A percentile compares a stretch with the other conserved stretches of the same genome.
phyloP scores from a whole-genome alignment of 1,140 invertebrate genomes.

The Halesus radiatus region DNA sequence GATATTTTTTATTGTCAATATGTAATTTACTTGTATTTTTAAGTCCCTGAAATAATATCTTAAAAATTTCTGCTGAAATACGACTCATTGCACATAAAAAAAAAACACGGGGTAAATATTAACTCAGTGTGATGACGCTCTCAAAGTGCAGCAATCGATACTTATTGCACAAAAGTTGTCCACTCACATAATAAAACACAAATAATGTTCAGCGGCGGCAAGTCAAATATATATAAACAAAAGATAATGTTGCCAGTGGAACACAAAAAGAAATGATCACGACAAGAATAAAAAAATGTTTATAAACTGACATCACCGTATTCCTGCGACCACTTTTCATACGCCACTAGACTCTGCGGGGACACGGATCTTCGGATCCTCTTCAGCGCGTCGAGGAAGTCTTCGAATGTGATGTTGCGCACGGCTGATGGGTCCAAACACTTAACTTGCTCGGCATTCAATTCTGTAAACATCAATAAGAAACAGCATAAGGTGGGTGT shows the following conservation, averaged over 20 bases:
- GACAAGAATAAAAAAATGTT: slow-evolving; percentile 49
- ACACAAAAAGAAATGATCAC: too few relatives aligned
- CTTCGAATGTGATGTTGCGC: slow-evolving; percentile 87
- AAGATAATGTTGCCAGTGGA: background rate
- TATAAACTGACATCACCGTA: slow-evolving; percentile 90
- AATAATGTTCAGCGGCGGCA: background rate
- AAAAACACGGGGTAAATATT: too few relatives aligned
- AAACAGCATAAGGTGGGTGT: too few relatives aligned
- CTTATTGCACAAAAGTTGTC: background rate
- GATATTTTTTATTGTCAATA: too few relatives aligned
- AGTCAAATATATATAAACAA: slow-evolving; percentile 5
- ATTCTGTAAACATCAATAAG: slow-evolving; percentile 71
- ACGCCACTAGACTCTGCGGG: slow-evolving; percentile 84
- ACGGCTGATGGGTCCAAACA: slow-evolving; percentile 85
- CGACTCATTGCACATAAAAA: too few relatives aligned
- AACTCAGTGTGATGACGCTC: background rate
- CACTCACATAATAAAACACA: slow-evolving; percentile 3
- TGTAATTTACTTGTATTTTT: too few relatives aligned
- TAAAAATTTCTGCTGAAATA: too few relatives aligned
- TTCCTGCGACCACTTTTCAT: slow-evolving; percentile 94
- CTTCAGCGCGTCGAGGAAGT: slow-evolving; percentile 92
- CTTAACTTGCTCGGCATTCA: slow-evolving; percentile 89
- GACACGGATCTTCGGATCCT: slow-evolving; percentile 93
- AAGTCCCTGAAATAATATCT: too few relatives aligned
- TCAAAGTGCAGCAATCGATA: background rate